Base-by-base conservation (phyloP, 2,888 invertebrate species). In the Pristionchus exspectatus region DNA sequence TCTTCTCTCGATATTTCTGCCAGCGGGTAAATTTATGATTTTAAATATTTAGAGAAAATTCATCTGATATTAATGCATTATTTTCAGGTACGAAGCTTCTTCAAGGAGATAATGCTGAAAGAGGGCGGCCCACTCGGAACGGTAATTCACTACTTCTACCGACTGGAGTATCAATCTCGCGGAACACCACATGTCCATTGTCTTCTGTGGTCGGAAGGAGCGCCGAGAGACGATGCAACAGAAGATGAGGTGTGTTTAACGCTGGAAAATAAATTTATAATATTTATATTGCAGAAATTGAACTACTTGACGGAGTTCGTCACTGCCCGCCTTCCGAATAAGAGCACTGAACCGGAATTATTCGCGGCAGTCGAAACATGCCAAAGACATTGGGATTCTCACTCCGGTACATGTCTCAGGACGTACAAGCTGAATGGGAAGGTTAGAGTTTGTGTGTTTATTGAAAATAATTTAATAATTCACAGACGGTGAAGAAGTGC, bases 161-260 rank as follows among this genome's bases (percentile, higher is more conserved):
- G 91, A 1, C 69, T 86, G 4, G 91, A 91, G 63, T 90, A 91
- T 59, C 91, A 91, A 56, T 77, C 87, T 27, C 59, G 90, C 2
- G 90, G 90, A 16, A 90, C 90, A 7, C 83, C 83, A 16, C 90
- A 89, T 56, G 63, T 90, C 21, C 91, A 91, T 54, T 81, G 81
- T 7, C 50, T 91, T 2, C n/a, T 91, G 38, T 91, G 91, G 91
- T 14, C 24, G 81, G 30, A 77, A 27, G 77, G n/a, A 4, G 72
- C 88, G 3, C 89, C 89, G 9, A 27, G 2, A 30, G 33, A 33
- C 2, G 56, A 72, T 16, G 88, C 56, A 2, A 27, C 88, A 10
- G 72, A 88, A 2, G 16, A 14, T 12, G 72, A 66, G 50, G 72
- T 88, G 38, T 33, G 7, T 27, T 33, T 27, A 18, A 21, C 21